Evolutionary conservation across 2,797 vertebrate species (phyloP), one percentile per base, ranked within the genome.

Genomic region (Sarcoramphus papa): DNA sequence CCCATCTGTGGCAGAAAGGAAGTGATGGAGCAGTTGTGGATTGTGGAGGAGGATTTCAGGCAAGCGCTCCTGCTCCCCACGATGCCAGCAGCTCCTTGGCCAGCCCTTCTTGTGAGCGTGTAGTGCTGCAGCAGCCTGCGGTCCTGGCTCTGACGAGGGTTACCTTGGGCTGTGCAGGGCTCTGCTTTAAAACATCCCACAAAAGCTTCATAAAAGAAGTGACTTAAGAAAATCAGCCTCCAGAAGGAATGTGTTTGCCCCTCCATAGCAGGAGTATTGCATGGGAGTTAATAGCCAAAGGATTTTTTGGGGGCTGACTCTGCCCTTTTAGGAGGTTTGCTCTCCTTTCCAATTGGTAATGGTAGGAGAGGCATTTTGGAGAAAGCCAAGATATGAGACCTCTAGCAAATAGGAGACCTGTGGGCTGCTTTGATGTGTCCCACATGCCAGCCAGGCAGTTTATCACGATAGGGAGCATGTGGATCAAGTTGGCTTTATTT

Each of bases 321-420:
- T 93, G 78, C 92, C 67, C 59, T 92, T 88, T 91, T 85, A 18
- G 63, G 56, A 91, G 63, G 53, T 60, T 85, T 90, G 17, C 15
- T 84, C 73, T 93, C 57, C 57, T 95, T n/a, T 84, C 51, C 45
- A 86, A 10, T 35, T 92, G 79, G 83, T 87, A 37, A 85, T 85
- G 68, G 83, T 72, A 72, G 74, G 60, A 74, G 84, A 75, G 59
- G 53, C 73, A 75, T 84, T 72, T 72, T 91, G 74, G 28, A 86
- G 50, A 87, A 88, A 91, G 59, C 57, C 82, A 92, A 76, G 75
- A 75, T 88, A 35, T 4, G 25, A 73, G 81, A 76, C 73, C 57
- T 90, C 37, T 69, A 76, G 93, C 33, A 78, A 79, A 76, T 5
- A 59, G 51, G 78, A 81, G 67, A 82, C 67, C 70, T 62, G 33